Conservation (phyloP, 2,113 vertebrate genomes). For the human region GRCh38 chr12:100715001-100715500, state of each 20-base stretch:
- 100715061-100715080: too few species aligned
- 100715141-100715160: too few species aligned
- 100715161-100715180: too few species aligned
- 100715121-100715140: too few species aligned
- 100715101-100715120: too few species aligned
- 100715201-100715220: background rate
- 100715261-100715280: background rate
- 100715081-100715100: too few species aligned
- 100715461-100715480: accelerated
- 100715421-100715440: background rate
- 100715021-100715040: background rate
- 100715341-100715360: conserved; percentile 50
- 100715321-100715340: conserved; percentile 50
- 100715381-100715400: background rate
- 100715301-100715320: conserved; percentile 50
- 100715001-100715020: background rate
- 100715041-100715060: too few species aligned
- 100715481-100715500: background rate
- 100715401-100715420: background rate
- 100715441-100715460: too few species aligned
- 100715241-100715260: background rate
- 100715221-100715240: background rate
- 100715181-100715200: background rate
- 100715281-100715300: conserved; percentile 11
- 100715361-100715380: background rate